Evolutionary conservation across 2,797 vertebrate species (phyloP), one percentile per base, ranked within the genome.

Genomic region (Tapirus indicus): DNA sequence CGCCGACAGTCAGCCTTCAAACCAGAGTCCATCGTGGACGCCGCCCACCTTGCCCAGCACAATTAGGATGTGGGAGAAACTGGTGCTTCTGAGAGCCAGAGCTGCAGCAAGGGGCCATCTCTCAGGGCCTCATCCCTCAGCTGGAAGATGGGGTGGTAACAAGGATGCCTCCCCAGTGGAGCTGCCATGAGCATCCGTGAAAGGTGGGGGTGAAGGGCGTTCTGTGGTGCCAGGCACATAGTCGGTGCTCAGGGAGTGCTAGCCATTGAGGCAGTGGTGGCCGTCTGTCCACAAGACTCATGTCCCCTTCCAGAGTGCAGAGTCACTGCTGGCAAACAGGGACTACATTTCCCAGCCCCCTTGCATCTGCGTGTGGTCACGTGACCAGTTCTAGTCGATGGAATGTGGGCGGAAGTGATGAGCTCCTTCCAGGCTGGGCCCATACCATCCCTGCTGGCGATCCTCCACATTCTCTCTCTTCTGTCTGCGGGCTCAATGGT

Each of bases 371-470:
- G 38, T 56, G 7, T 41, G 44, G 74, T 71, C 90, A 12, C 7
- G 9, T 60, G n/a, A n/a, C 79, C 41, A 14, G 68, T 52, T 86
- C 17, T 16, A 3, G 29, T 18, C 6, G 14, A 32, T 27, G 38
- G 29, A 44, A 38, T 21, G 23, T 54, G 66, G 25, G 2, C n/a
- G 10, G 47, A 58, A 25, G 14, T 4, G 27, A 60, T 23, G 58
- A 62, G 54, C 17, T 68, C 32, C 38, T 69, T n/a, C n/a, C 32
- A 4, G n/a, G 14, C 20, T 23, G 27, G 71, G 47, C 18, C 13
- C 12, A 20, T 7, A 14, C 8, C 13, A 64, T 8, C 14, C 11
- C 4, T 44, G 9, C 47, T 35, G 8, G 0, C 5, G 0, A 5
- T 38, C 49, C 64, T 21, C 79, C 9, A 21, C 6, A 20, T 29